Evolutionary conservation across 2,113 vertebrate species (phyloP), one percentile per base, ranked within the genome.

Genomic region (Emydocephalus ijimae): DNA sequence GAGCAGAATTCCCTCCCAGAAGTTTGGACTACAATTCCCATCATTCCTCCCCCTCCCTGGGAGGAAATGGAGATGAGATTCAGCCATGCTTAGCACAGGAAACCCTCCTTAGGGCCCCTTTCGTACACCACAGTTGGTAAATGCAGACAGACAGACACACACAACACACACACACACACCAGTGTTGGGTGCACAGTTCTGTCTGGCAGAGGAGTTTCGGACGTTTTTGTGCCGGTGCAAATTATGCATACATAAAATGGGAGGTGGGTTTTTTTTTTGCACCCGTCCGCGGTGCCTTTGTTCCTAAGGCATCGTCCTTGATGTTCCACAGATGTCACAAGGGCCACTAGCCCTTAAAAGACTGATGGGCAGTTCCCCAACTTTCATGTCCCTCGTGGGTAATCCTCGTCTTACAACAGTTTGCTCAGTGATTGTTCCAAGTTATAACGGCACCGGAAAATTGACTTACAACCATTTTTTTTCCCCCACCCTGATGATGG

Each of bases 211-310:
- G 15, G 69, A 9, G 5, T 81, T 20, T 8, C 0, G 15, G n/a
- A 39, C n/a, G 2, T 45, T 1, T 20, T 39, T 34, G 5, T 12
- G 26, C 15, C 1, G 0, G 64, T 74, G n/a, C n/a, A 18, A 74
- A 74, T 74, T 18, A 6, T 5, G 64, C 12, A 0, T 0, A 2
- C 0, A 34, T 39, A 7, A 39, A 81, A 39, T 3, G 34, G 15
- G 6, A 3, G 69, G 18, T 7, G n/a, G n/a, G n/a, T n/a, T 43
- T 43, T 43, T 43, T 15, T 39, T 81, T 39, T 74, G n/a, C 69
- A 18, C 29, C 15, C 4, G 5, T n/a, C 0, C 5, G 4, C 0
- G 5, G n/a, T 18, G n/a, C 15, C n/a, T 8, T 1, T 2, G n/a
- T 69, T n/a, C n/a, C n/a, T 14, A n/a, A n/a, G 4, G 5, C 64